phyloP scores from a whole-genome alignment of 1,140 invertebrate genomes.

The Cepaea nemoralis region DNA sequence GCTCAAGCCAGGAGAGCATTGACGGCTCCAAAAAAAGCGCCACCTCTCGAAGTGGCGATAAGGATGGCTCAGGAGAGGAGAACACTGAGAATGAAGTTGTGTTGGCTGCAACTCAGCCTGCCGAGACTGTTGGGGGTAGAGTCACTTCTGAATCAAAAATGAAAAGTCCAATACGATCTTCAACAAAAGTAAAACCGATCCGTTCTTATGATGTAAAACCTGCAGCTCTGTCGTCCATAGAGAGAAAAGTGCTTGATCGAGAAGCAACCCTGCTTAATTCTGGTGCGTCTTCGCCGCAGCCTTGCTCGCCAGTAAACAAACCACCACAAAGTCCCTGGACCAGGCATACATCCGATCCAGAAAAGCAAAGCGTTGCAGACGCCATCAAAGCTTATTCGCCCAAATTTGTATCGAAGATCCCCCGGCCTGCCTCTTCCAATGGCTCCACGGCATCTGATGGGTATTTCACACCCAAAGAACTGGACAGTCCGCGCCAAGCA shows the following conservation, averaged over 20 bases:
- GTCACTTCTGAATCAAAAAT: constrained; percentile 16
- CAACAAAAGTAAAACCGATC: neutral
- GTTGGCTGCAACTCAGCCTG: neutral
- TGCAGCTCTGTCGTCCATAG: neutral
- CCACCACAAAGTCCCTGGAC: constrained; percentile 2
- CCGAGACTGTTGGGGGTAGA: constrained; percentile 2
- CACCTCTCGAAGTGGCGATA: constrained; percentile 42
- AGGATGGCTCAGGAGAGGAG: constrained; percentile 21
- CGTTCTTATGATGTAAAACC: neutral
- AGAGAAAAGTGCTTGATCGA: neutral
- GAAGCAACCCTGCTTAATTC: neutral
- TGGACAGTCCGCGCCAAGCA: neutral
- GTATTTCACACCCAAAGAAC: neutral
- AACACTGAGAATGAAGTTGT: neutral
- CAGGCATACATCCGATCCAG: constrained; percentile 18
- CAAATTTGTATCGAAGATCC: neutral
- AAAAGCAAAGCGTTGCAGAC: neutral
- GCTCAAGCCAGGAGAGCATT: constrained; percentile 56
- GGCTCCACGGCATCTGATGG: neutral
- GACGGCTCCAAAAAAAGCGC: constrained; percentile 21
- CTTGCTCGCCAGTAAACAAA: constrained; percentile 14
- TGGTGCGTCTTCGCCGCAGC: neutral
- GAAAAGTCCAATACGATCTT: constrained; percentile 28
- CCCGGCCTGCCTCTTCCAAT: neutral
- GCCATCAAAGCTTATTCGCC: neutral